phyloP scores from a whole-genome alignment of 2,113 vertebrate species.

The Ceyx cyanopectus region DNA sequence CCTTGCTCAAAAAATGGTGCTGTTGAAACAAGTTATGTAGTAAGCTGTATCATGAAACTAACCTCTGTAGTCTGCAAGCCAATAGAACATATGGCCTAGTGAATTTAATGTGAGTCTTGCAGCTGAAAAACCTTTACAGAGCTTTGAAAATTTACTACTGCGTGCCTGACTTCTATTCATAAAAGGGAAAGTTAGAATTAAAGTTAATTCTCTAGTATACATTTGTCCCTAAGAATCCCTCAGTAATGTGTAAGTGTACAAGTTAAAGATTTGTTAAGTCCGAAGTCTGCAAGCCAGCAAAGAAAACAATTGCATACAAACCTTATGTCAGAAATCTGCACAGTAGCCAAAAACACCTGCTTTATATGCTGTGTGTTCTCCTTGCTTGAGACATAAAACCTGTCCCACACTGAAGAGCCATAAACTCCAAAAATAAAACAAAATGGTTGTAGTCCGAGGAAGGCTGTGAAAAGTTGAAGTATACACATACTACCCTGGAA shows the following conservation, averaged over 20 bases:
- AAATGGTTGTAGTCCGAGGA: not conserved
- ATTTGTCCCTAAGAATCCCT: not conserved
- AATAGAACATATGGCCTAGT: constrained; percentile 51
- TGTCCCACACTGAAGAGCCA: not conserved
- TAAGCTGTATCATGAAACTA: not conserved
- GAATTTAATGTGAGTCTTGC: constrained; percentile 36
- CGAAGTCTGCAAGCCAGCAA: not conserved
- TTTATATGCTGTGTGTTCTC: not conserved
- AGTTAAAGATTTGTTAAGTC: not conserved
- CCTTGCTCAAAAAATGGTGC: constrained; percentile 18
- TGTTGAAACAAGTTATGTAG: constrained; percentile 26
- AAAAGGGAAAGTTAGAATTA: constrained; percentile 25
- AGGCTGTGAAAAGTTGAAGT: not conserved
- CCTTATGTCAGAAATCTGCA: not conserved
- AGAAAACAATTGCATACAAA: not conserved
- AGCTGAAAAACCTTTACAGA: constrained; percentile 32
- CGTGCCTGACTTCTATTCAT: constrained; percentile 3
- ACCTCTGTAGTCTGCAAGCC: constrained; percentile 26
- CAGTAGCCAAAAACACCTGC: not conserved
- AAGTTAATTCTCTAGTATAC: not conserved
- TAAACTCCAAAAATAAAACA: constrained; percentile 11
- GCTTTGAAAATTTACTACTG: constrained; percentile 32
- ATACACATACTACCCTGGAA: not conserved
- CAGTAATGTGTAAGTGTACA: not conserved
- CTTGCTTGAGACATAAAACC: not conserved